A percentile compares a stretch with the other conserved stretches of the same genome.
Conservation (phyloP, 1,140 invertebrate genomes). For the Xylocopa sonorina region DNA sequence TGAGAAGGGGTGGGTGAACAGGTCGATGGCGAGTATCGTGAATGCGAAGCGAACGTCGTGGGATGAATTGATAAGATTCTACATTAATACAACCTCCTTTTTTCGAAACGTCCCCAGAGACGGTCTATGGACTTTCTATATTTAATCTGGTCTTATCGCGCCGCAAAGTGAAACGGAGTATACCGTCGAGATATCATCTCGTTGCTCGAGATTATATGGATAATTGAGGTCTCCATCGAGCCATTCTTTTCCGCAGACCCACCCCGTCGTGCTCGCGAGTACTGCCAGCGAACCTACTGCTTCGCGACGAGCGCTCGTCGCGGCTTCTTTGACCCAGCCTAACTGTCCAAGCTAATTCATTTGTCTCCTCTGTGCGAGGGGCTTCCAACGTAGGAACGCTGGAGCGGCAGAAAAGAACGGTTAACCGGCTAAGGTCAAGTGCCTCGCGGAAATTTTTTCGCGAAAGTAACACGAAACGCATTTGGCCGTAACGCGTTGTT, state of each 20-base stretch:
- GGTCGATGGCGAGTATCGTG: neutral
- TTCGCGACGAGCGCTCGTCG: constrained; percentile 23
- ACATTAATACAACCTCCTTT: constrained; percentile 53
- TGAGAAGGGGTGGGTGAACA: too few relatives aligned
- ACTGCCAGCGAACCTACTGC: constrained; percentile 37
- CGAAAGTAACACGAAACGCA: neutral
- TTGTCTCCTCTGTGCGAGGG: constrained; percentile 18
- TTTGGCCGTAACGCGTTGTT: neutral
- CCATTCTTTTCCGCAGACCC: constrained; percentile 50
- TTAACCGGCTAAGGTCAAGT: constrained; percentile 35
- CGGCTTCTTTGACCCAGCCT: constrained; percentile 41
- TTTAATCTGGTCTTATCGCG: constrained; percentile 56
- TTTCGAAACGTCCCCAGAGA: constrained; percentile 58
- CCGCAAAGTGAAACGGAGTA: constrained; percentile 46
- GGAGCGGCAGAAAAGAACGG: constrained; percentile 29
- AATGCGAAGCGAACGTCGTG: constrained; percentile 1
- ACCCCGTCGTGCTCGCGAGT: neutral
- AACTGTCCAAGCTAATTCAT: constrained; percentile 54
- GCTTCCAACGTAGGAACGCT: constrained; percentile 20
- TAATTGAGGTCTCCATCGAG: constrained; percentile 65
- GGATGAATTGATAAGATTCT: constrained; percentile 57
- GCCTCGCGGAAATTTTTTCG: constrained; percentile 10
- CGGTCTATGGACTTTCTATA: constrained; percentile 44
- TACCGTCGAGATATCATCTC: constrained; percentile 49
- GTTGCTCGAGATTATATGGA: constrained; percentile 61